phyloP scores from a whole-genome alignment of 2,888 invertebrate genomes.

The Ptilodon capucinus region DNA sequence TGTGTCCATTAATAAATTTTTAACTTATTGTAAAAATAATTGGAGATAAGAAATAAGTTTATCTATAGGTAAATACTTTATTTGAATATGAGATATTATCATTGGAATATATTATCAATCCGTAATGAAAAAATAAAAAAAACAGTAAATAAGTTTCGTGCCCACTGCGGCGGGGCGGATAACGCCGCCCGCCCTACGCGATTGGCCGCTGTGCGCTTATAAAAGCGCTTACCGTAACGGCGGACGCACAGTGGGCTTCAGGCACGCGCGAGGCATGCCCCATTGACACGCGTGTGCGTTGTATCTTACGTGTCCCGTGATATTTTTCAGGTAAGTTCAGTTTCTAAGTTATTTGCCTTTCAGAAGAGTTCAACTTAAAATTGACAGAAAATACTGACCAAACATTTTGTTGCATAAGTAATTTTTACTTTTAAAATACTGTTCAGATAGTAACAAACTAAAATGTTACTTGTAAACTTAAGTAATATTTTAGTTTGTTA shows the following conservation, averaged over 20 bases:
- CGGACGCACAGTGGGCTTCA: constrained; percentile 22
- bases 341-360: neutral
- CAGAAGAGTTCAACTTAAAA: neutral
- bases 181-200: constrained; percentile 24
- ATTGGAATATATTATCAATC: neutral
- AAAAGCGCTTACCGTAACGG: constrained; percentile 17
- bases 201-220: constrained; percentile 24
- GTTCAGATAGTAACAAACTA: too few relatives aligned
- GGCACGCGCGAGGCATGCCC: constrained; percentile 21
- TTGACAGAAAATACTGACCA: neutral
- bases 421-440: too few relatives aligned
- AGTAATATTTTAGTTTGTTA: too few relatives aligned
- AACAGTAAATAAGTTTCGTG: neutral
- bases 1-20: too few relatives aligned
- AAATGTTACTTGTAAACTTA: too few relatives aligned
- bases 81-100: too few relatives aligned
- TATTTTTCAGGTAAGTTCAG: constrained; percentile 29
- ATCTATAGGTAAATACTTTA: too few relatives aligned
- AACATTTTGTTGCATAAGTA: too few relatives aligned
- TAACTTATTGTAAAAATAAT: too few relatives aligned
- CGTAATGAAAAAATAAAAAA: neutral
- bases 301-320: constrained; percentile 17
- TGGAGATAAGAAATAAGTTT: too few relatives aligned
- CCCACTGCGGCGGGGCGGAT: neutral
- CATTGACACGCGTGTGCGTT: constrained; percentile 19